Percentiles rank a stretch among this genome's conserved stretches.
Conservation (phyloP, 2,113 vertebrate genomes). For the Campylomormyrus numenius region DNA sequence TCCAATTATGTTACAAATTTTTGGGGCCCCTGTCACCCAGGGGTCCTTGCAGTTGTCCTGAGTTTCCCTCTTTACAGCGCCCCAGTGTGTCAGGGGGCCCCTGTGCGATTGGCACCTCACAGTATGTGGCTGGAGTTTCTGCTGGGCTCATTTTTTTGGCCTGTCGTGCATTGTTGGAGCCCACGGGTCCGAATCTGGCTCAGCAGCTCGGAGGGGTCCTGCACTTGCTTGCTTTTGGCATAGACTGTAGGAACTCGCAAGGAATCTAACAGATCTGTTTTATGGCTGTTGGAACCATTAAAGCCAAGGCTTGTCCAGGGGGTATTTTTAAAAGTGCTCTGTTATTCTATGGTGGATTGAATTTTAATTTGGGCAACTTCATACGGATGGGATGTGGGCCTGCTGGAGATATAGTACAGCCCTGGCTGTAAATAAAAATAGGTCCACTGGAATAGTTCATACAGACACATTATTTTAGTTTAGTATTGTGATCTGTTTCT, state of each 20-base stretch:
- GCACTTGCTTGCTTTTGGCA: constrained; percentile 29
- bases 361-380: constrained; percentile 19
- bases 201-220: neutral
- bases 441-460: neutral
- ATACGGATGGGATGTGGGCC: constrained; percentile 1
- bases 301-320: constrained; percentile 11
- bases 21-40: neutral
- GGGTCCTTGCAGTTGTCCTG: neutral
- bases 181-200: constrained; percentile 24
- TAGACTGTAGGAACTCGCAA: constrained; percentile 13
- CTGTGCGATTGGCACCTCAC: constrained; percentile 40
- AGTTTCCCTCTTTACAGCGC: neutral
- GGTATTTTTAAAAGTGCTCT: constrained; percentile 26
- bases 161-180: constrained; percentile 29
- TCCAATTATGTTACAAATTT: neutral
- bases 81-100: constrained; percentile 33
- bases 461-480: neutral
- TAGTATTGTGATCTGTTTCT: neutral
- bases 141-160: constrained; percentile 42
- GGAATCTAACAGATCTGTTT: constrained; percentile 14
- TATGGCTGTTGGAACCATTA: constrained; percentile 19
- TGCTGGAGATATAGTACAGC: neutral
- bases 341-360: constrained; percentile 27
- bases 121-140: constrained; percentile 38
- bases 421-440: constrained; percentile 1